A percentile compares a stretch with the other conserved stretches of the same genome.
phyloP scores from a whole-genome alignment of 2,797 vertebrate species.

The Sphaeramia orbicularis region DNA sequence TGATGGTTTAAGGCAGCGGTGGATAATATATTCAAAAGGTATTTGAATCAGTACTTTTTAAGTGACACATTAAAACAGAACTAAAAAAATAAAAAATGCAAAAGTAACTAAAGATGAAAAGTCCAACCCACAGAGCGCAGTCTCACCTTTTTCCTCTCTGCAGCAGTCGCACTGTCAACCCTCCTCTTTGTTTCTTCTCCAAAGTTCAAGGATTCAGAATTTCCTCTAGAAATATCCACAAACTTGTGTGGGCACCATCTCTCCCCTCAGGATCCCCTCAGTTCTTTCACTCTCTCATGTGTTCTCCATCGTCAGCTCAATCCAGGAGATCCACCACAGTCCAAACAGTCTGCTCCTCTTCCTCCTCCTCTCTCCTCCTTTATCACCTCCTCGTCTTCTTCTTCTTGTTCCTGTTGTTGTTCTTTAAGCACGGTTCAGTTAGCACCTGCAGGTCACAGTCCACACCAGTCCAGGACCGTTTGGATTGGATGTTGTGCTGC shows the following conservation, averaged over 20 bases:
- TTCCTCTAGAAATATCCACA: constrained; percentile 64
- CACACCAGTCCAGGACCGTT: constrained; percentile 36
- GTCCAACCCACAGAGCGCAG: neutral
- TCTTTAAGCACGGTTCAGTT: constrained; percentile 10
- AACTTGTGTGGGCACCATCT: constrained; percentile 72
- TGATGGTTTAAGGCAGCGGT: no score
- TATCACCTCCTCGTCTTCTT: constrained; percentile 9
- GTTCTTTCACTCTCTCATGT: constrained; percentile 47
- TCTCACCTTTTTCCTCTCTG: constrained; percentile 52
- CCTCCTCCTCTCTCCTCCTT: neutral
- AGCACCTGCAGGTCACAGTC: no score
- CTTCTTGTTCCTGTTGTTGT: constrained; percentile 3
- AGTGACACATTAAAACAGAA: no score
- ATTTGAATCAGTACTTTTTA: no score
- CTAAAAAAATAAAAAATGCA: no score
- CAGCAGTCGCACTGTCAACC: constrained; percentile 7
- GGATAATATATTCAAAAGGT: no score
- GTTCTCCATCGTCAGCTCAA: constrained; percentile 64
- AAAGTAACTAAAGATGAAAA: neutral
- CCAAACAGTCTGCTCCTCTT: constrained; percentile 42
- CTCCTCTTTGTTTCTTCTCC: constrained; percentile 17
- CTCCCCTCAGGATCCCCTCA: constrained; percentile 18
- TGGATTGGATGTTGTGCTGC: no score
- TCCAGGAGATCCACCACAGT: constrained; percentile 6
- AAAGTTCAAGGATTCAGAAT: constrained; percentile 51